Percentiles rank a stretch among this genome's conserved stretches.
Conservation (phyloP, 1,140 invertebrate genomes). For the Dreissena rostriformis region DNA sequence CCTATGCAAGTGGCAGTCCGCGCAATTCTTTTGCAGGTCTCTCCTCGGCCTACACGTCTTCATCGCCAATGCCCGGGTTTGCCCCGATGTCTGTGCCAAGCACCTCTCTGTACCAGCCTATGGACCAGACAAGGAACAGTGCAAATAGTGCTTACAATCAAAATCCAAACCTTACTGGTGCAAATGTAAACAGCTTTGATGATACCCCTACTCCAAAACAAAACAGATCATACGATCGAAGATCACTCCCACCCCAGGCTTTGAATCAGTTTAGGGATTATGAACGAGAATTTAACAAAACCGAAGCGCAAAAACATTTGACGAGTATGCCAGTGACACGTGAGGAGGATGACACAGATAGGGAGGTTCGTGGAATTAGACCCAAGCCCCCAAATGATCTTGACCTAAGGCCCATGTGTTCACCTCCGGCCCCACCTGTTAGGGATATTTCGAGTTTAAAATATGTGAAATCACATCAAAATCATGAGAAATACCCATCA, state of each 20-base stretch:
- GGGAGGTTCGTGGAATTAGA: slow-evolving; percentile 38
- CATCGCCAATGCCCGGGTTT: slow-evolving; percentile 18
- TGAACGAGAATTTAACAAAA: slow-evolving; percentile 55
- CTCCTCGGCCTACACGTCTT: slow-evolving; percentile 31
- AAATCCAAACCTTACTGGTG: slow-evolving; percentile 49
- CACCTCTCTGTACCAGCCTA: slow-evolving; percentile 5
- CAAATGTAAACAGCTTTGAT: slow-evolving; percentile 59
- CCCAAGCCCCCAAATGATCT: slow-evolving; percentile 25
- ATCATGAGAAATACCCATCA: slow-evolving; percentile 91
- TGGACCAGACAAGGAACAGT: slow-evolving; percentile 2
- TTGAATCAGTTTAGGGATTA: slow-evolving; percentile 59
- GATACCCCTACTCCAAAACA: slow-evolving; percentile 54
- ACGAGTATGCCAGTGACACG: slow-evolving; percentile 53
- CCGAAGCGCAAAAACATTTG: slow-evolving; percentile 47
- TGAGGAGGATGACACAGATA: slow-evolving; percentile 52
- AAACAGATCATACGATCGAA: slow-evolving; percentile 48
- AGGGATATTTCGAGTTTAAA: slow-evolving; percentile 87
- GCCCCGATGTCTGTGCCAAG: slow-evolving; percentile 40
- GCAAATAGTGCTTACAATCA: slow-evolving; percentile 19
- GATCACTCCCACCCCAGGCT: slow-evolving; percentile 62
- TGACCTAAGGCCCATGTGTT: slow-evolving; percentile 61
- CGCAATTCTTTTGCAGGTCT: slow-evolving; percentile 48
- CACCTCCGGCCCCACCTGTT: slow-evolving; percentile 82
- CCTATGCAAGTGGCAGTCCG: slow-evolving; percentile 48
- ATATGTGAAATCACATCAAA: slow-evolving; percentile 84